Conservation (phyloP, 2,113 vertebrate species). For the Synodontis membranacea region DNA sequence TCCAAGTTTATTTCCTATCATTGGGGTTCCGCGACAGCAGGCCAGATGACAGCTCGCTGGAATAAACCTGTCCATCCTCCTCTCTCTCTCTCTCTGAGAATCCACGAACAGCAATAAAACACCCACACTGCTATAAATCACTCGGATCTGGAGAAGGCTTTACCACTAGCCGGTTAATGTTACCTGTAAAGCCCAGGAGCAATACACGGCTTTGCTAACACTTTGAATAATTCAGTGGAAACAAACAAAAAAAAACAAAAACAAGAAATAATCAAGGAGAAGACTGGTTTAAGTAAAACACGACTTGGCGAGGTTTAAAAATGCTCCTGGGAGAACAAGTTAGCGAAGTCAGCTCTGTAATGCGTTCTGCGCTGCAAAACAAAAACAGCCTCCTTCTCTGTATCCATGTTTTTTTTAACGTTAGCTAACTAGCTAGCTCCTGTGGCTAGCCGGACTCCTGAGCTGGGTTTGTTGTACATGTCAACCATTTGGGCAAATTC, state of each 20-base stretch:
- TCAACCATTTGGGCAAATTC: slow-evolving; percentile 63
- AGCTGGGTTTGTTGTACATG: slow-evolving; percentile 61
- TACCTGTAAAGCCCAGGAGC: neutral
- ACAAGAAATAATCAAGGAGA: neutral
- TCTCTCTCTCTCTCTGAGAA: neutral
- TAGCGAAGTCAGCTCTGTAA: neutral
- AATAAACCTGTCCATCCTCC: neutral
- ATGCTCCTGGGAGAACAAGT: neutral
- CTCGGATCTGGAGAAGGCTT: neutral
- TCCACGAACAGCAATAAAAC: neutral
- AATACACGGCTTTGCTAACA: neutral
- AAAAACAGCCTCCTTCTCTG: neutral
- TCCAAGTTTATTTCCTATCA: neutral
- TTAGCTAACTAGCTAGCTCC: slow-evolving; percentile 44
- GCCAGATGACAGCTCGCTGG: neutral
- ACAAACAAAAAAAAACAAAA: too few relatives aligned
- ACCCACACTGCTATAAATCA: neutral
- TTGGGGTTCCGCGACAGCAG: neutral
- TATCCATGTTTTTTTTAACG: slow-evolving; percentile 44
- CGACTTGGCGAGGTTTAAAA: neutral
- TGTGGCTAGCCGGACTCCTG: slow-evolving; percentile 51
- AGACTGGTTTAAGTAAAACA: neutral
- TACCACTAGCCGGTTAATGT: neutral
- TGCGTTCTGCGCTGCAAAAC: neutral
- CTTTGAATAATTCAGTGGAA: slow-evolving; percentile 8